Evolutionary conservation across 2,888 invertebrate genomes (phyloP), one percentile per base, ranked within the genome.

Genomic region (Plebejus argus): DNA sequence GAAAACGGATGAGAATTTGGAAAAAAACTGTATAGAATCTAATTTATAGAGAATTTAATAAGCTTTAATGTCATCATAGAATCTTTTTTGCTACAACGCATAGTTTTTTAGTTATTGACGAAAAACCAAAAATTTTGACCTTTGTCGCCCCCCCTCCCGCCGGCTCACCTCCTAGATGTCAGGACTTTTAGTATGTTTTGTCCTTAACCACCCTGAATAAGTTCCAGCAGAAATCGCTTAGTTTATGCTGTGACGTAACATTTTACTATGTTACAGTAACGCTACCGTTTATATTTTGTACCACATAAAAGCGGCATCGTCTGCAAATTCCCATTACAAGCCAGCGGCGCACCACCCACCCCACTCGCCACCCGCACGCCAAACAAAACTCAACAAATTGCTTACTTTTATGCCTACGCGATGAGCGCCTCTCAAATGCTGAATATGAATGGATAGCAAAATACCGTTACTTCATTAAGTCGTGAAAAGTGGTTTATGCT

Each of bases 261-360:
- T 61, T 23, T 23, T 28, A 23, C 3, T 12, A 61, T 23, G 12
- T 23, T 20, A 28, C 23, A 61, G 0, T 20, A 28, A 28, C 18
- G 70, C 76, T 78, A 28, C 39, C 79, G 79, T 79, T 77, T 66
- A n/a, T 76, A 77, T 76, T 83, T 82, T 79, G 77, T 78, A 79
- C 85, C 82, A 78, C 70, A 71, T 53, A 49, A 80, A 77, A 79
- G 79, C 82, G 84, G 84, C 84, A 87, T 85, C 87, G 88, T 87
- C 88, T 88, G 88, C 85, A 86, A 86, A 88, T 88, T 90, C 90
- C 90, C 90, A 91, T 90, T 89, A 90, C 86, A 85, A 82, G 84
- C 83, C 83, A 81, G 81, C 78, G 82, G 82, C 83, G 82, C 81
- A 80, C 82, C 84, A 78, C 85, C 86, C 82, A 85, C 79, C 86